Base-by-base conservation (phyloP, 2,888 invertebrate genomes). In the Asteroscopus sphinx region DNA sequence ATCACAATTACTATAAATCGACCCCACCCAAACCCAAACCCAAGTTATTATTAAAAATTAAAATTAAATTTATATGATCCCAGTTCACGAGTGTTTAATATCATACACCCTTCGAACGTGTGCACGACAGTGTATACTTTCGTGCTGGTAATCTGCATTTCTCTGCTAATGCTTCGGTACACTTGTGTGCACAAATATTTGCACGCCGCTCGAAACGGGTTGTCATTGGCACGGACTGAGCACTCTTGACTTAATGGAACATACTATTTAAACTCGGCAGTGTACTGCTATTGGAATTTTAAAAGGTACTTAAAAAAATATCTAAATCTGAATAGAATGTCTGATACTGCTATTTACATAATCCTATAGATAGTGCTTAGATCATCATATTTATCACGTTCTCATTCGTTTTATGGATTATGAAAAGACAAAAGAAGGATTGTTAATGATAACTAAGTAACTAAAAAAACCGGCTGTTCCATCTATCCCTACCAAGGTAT, bases 151-250 rank as follows among this genome's bases (percentile, higher is more conserved):
- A 89, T 89, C 90, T 91, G 89, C 87, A 90, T 89, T 82, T 83
- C 81, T 79, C 79, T 82, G 79, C 83, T 85, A 89, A 88, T 85
- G 86, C 82, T 67, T 77, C 71, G 68, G 84, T 86, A 87, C 86
- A 90, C 88, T 89, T 76, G 82, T 82, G 74, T 79, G 75, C 67
- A 79, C 91, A 89, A 94, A 94, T 92, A 92, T 94, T 94, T 86
- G 85, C 86, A 65, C 68, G 77, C 73, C 83, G 81, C 93, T 94
- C 85, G 77, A 90, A 84, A 79, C 83, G 83, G 86, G 87, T 85
- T 92, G 92, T 93, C 89, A 86, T 70, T 78, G 86, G 69, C 91
- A 92, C 80, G 81, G 67, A 68, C 71, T 70, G 73, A 76, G 54
- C 62, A 52, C 67, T 77, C 88, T 90, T 86, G 87, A 89, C 86